A percentile compares a stretch with the other conserved stretches of the same genome.
Conservation (phyloP, 2,113 vertebrate genomes). For the Pavo muticus region DNA sequence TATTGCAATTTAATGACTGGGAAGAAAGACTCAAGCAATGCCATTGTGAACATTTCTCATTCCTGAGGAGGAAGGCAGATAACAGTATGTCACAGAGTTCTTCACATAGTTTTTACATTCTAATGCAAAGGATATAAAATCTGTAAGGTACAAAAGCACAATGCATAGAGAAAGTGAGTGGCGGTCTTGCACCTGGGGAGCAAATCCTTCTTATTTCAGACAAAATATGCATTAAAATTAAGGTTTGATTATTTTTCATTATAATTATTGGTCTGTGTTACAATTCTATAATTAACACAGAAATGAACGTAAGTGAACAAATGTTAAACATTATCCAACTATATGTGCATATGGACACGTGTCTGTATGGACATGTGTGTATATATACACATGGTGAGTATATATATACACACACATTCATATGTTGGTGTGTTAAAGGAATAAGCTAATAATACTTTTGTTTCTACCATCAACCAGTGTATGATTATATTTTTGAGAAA, state of each 20-base stretch:
- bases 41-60: slow-evolving; percentile 77
- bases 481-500: slow-evolving; percentile 76
- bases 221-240: slow-evolving; percentile 62
- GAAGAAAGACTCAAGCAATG: slow-evolving; percentile 81
- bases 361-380: slow-evolving; percentile 68
- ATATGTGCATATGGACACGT: slow-evolving; percentile 68
- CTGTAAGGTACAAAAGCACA: slow-evolving; percentile 83
- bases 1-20: slow-evolving; percentile 72
- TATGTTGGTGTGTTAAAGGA: slow-evolving; percentile 77
- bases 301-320: slow-evolving; percentile 19
- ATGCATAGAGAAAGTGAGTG: slow-evolving; percentile 59
- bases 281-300: slow-evolving; percentile 58
- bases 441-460: slow-evolving; percentile 82
- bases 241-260: slow-evolving; percentile 53
- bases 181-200: slow-evolving; percentile 44
- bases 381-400: slow-evolving; percentile 55
- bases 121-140: slow-evolving; percentile 69
- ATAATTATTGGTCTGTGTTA: slow-evolving; percentile 50
- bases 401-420: slow-evolving; percentile 67
- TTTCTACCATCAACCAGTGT: slow-evolving; percentile 77
- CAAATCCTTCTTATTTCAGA: slow-evolving; percentile 51
- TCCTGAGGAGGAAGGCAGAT: slow-evolving; percentile 67
- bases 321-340: slow-evolving; percentile 56
- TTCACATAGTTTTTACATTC: slow-evolving; percentile 71
- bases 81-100: slow-evolving; percentile 54